These are phyloP conservation scores for Ophthalmolycus amberensis DNA, from an alignment of 2,113 vertebrate species.

Conservation along the genomic window DNA sequence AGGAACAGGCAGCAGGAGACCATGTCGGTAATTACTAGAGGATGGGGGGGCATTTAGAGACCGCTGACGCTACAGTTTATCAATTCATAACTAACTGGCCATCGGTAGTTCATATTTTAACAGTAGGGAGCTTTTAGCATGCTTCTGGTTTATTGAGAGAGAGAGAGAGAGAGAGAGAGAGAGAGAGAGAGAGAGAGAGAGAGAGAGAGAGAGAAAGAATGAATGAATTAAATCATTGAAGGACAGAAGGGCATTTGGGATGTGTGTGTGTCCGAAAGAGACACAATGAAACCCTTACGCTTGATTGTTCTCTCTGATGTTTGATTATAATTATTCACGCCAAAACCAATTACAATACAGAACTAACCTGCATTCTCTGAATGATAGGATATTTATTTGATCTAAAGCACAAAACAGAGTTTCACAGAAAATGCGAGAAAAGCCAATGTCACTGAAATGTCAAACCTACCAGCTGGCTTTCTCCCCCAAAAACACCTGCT, in stretches of 20 bases:
- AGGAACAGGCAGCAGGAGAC: conserved; percentile 34
- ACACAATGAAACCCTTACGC: conserved; percentile 46
- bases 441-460: conserved; percentile 12
- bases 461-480: not conserved
- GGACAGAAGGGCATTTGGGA: conserved; percentile 31
- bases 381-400: not conserved
- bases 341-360: not conserved
- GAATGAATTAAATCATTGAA: conserved; percentile 35
- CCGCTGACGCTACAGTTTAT: conserved; percentile 57
- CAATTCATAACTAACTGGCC: conserved; percentile 44
- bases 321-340: conserved; percentile 12
- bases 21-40: conserved; percentile 57
- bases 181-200: no score
- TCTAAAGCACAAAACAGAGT: not conserved
- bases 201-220: no score
- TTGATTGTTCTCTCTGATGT: conserved; percentile 20
- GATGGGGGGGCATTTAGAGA: conserved; percentile 49
- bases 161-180: not conserved
- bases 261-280: conserved; percentile 3
- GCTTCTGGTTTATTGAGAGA: conserved; percentile 37
- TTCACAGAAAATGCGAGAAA: not conserved
- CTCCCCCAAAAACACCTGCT: conserved; percentile 4
- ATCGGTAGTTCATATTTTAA: conserved; percentile 42
- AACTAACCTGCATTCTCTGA: conserved; percentile 18
- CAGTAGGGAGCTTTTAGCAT: conserved; percentile 53